Evolutionary conservation across 2,797 vertebrate species (phyloP).

Genomic region (Pristis pectinata): DNA sequence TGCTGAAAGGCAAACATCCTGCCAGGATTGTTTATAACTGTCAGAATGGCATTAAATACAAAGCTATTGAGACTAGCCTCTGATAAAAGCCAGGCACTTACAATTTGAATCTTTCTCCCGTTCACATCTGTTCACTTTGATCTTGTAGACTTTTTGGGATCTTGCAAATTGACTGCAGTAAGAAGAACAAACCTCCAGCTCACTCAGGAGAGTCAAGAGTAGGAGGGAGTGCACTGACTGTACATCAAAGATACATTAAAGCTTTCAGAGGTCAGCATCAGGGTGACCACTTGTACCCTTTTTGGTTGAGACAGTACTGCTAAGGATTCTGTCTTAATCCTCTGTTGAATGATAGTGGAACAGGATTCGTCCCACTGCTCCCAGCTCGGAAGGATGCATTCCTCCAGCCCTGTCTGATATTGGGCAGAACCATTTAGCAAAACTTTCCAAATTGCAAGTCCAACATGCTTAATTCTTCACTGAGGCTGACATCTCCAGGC

Average conservation of each 20-base stretch:
- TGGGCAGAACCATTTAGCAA: too few relatives aligned
- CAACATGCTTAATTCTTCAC: too few relatives aligned
- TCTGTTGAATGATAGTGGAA: too few relatives aligned
- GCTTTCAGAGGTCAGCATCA: background rate
- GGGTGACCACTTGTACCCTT: too few relatives aligned
- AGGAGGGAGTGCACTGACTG: background rate
- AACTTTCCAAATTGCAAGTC: too few relatives aligned
- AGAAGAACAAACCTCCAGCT: background rate
- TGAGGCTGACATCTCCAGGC: too few relatives aligned
- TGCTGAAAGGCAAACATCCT: background rate
- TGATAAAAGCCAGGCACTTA: background rate
- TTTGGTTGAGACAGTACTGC: too few relatives aligned
- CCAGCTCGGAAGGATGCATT: too few relatives aligned
- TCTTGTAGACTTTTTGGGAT: background rate
- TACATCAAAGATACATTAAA: too few relatives aligned
- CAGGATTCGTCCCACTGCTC: too few relatives aligned
- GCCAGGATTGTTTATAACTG: background rate
- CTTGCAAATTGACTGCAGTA: background rate
- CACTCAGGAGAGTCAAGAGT: background rate
- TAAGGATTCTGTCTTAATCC: too few relatives aligned
- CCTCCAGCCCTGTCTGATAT: too few relatives aligned
- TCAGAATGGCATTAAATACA: background rate
- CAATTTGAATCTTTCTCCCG: background rate
- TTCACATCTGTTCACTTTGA: background rate
- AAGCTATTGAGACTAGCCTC: background rate